Percentiles rank a stretch among this genome's conserved stretches.
Conservation (phyloP, 2,888 invertebrate species). For the Pomacea canaliculata region DNA sequence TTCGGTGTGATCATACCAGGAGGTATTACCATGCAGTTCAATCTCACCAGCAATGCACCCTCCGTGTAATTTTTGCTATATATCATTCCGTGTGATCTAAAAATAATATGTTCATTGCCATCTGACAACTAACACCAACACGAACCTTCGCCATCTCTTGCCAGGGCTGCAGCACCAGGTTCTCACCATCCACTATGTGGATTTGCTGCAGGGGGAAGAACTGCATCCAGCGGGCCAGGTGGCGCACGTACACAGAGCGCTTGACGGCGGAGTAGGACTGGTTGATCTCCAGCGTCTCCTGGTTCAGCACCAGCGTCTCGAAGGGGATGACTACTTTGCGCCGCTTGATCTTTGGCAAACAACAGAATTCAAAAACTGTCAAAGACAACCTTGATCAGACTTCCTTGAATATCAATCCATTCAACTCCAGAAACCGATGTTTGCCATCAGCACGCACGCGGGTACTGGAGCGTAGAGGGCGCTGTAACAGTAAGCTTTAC, state of each 20-base stretch:
- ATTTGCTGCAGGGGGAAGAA: conserved; percentile 92
- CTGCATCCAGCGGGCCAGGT: conserved; percentile 90
- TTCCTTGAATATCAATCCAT: background rate
- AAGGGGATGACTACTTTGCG: conserved; percentile 59
- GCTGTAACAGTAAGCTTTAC: no score
- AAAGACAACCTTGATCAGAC: background rate
- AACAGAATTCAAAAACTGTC: background rate
- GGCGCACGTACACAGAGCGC: conserved; percentile 72
- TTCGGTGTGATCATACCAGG: no score
- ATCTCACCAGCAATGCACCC: no score
- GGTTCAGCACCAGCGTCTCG: conserved; percentile 65
- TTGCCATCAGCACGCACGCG: background rate
- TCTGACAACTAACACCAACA: no score
- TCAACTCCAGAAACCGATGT: background rate
- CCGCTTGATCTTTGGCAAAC: conserved; percentile 29
- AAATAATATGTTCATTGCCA: no score
- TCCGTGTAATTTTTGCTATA: no score
- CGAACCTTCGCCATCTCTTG: conserved; percentile 49
- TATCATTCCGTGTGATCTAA: no score
- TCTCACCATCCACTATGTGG: conserved; percentile 82
- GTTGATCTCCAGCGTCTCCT: conserved; percentile 64
- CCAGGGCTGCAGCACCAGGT: conserved; percentile 50
- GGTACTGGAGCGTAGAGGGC: no score
- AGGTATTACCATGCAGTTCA: no score
- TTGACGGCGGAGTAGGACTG: conserved; percentile 68